Evolutionary conservation across 2,113 vertebrate genomes (phyloP), one percentile per base, ranked within the genome.

Genomic region (Zapornia atra): DNA sequence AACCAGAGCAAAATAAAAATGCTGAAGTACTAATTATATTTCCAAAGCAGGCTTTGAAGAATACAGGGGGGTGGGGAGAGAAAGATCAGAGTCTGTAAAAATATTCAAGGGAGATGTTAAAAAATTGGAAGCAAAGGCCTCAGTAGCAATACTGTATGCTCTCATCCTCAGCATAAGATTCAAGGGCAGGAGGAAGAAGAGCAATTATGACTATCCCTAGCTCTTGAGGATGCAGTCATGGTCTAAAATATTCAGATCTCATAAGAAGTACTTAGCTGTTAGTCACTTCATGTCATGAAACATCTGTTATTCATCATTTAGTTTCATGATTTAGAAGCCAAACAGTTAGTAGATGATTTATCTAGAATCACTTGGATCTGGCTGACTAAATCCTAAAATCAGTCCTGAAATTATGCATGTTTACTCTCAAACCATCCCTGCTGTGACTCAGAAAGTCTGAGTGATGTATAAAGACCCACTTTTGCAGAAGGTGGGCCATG

Each of bases 201-300:
- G 3, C 2, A 4, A 12, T 69, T 85, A 28, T 44, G 31, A 34
- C 20, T 95, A 15, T 76, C 26, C 40, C 50, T 34, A 77, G 44
- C 5, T 72, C 85, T 54, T 7, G 5, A 81, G 10, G 10, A 75
- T 48, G 40, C 13, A 83, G 40, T 70, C 28, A 40, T 66, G 14
- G 15, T 73, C 76, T 93, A 73, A 94, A 92, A 93, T 88, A 88
- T 63, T 94, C 88, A 91, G 19, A 46, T 70, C 68, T 94, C 88
- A 86, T 34, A 66, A 66, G n/a, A 93, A 70, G 20, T 64, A 83
- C 48, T 85, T 87, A 89, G 42, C 40, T 86, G 36, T 82, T 87
- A 89, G 69, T 66, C 64, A 75, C 25, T 86, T 19, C 19, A 31
- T 24, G 86, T 92, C 83, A 64, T 42, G 77, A 87, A 94, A 76